Conservation (phyloP, 1,140 invertebrate species). For the Papilio polyxenes region DNA sequence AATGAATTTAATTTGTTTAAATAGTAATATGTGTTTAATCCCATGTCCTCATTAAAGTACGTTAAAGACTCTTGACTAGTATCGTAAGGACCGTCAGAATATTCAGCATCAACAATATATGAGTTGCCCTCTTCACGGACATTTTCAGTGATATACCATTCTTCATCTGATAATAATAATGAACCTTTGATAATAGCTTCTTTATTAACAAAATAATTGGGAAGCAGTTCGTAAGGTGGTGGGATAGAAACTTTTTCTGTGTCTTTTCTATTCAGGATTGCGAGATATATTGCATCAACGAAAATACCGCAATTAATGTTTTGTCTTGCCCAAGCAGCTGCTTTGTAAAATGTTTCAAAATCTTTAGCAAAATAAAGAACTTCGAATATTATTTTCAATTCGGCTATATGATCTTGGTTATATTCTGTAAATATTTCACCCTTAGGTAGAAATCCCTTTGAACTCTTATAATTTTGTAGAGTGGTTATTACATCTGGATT, state of each 20-base stretch:
- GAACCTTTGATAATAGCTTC: constrained; percentile 67
- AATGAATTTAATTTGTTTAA: constrained; percentile 59
- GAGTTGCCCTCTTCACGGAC: constrained; percentile 66
- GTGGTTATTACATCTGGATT: constrained; percentile 55
- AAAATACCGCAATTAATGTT: constrained; percentile 81
- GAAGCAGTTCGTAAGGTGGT: constrained; percentile 80
- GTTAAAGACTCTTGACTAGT: constrained; percentile 60
- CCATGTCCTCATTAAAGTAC: constrained; percentile 74
- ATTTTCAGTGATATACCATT: constrained; percentile 44
- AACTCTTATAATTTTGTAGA: constrained; percentile 55
- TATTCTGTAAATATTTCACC: constrained; percentile 75
- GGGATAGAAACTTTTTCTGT: constrained; percentile 78
- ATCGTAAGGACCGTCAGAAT: constrained; percentile 60
- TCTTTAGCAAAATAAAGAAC: constrained; percentile 78
- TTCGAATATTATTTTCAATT: constrained; percentile 69
- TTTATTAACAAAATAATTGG: constrained; percentile 78
- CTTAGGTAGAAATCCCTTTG: constrained; percentile 61
- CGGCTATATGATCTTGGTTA: constrained; percentile 61
- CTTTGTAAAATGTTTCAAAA: constrained; percentile 81
- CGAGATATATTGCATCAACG: constrained; percentile 76
- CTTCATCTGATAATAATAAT: constrained; percentile 52
- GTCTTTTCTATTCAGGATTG: constrained; percentile 77
- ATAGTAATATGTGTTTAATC: constrained; percentile 70
- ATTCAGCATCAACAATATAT: constrained; percentile 68
- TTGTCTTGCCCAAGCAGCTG: constrained; percentile 79